Conservation (phyloP, 2,797 vertebrate species). For the Spheniscus humboldti region DNA sequence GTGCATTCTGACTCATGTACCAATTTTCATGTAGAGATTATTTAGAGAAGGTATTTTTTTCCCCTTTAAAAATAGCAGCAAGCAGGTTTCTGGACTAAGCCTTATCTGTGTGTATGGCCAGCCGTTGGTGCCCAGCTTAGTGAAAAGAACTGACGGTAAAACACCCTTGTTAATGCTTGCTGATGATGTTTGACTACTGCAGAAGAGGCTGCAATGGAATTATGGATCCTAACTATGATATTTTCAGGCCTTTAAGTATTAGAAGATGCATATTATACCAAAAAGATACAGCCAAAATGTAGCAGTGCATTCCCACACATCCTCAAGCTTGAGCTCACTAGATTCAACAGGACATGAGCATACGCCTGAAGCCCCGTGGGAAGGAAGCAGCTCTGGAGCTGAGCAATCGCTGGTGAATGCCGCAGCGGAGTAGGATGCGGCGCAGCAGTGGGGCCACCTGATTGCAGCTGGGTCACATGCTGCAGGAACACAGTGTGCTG, state of each 20-base stretch:
- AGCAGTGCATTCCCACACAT: neutral
- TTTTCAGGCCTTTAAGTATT: neutral
- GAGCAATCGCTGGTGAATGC: accelerated
- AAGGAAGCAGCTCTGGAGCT: neutral
- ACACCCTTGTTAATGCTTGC: neutral
- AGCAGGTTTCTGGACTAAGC: neutral
- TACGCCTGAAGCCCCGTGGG: accelerated
- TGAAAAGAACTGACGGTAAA: neutral
- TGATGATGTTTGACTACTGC: neutral
- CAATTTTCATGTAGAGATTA: neutral
- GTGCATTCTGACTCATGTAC: neutral
- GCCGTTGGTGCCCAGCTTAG: neutral
- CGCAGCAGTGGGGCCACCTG: accelerated
- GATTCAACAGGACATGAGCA: accelerated
- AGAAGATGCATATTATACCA: neutral
- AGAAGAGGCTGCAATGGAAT: neutral
- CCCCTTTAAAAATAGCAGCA: neutral
- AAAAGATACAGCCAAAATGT: neutral
- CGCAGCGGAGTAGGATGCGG: accelerated
- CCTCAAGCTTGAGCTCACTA: neutral
- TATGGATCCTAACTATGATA: neutral
- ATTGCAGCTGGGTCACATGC: accelerated
- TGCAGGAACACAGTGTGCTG: accelerated
- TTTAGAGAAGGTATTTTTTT: neutral
- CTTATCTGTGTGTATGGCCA: neutral